Evolutionary conservation across 2,888 invertebrate genomes (phyloP), one percentile per base, ranked within the genome.

Genomic region (Mythimna loreyi): DNA sequence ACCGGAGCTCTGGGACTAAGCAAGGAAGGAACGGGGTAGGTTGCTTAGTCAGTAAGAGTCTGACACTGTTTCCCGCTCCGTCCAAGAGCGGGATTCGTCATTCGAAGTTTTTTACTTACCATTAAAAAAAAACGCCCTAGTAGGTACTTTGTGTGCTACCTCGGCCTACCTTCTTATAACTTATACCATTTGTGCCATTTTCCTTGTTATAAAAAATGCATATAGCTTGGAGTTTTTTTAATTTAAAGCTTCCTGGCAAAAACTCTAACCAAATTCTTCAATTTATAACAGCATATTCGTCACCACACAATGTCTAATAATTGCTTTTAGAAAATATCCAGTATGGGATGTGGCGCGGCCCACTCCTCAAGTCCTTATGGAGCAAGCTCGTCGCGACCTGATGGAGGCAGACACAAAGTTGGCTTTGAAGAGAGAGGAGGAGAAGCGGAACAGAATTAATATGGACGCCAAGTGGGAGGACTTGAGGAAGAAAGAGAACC

Each of bases 301-400:
- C 36, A 47, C 23, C 23, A 30, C 6, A 49, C 11, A 0, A 19
- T 13, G 1, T 2, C 7, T 11, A 23, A 7, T 16, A 7, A 25
- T 9, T 1, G 33, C 13, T 69, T 76, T 16, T 76, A 97, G 97
- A 85, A 96, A 96, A 85, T 96, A 96, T 89, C 97, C 97, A 85
- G 96, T 96, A 93, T 97, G 97, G 97, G 97, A 97, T 82, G 91
- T 96, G 0, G 95, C 96, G 0, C 96, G 96, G 1, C 93, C 94
- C 0, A 96, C 96, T 0, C 96, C 97, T 0, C 95, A 96, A 59
- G 95, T 96, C 5, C 91, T 96, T 68, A 92, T 96, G 87, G 96
- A 97, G 72, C 95, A 94, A 72, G 95, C 96, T 0, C 95, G 94
- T 1, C 93, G 96, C 16, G 96, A 97, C 66, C 90, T 97, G 3